Conservation (phyloP, 2,797 vertebrate species). For the Coreius guichenoti region DNA sequence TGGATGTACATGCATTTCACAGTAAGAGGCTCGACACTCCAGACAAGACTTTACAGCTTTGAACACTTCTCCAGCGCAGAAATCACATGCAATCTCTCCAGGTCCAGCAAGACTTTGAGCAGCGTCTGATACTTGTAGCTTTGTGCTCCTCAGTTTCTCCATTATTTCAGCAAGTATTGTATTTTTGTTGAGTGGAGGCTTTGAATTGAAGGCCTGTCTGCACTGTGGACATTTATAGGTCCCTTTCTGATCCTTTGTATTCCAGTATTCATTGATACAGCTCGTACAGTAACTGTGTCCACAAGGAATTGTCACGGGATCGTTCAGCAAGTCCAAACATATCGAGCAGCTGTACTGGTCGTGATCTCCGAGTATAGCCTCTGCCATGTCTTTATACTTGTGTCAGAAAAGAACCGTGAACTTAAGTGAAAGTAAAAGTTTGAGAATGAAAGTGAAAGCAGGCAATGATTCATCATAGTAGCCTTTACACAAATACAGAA, state of each 20-base stretch:
- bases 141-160: slow-evolving; percentile 4
- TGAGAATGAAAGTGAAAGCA: slow-evolving; percentile 34
- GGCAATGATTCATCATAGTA: background rate
- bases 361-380: background rate
- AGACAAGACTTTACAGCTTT: slow-evolving; percentile 58
- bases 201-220: slow-evolving; percentile 27
- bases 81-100: slow-evolving; percentile 47
- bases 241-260: background rate
- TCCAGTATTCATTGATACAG: slow-evolving; percentile 57
- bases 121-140: slow-evolving; percentile 14
- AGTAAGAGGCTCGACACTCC: slow-evolving; percentile 59
- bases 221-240: slow-evolving; percentile 50
- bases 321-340: slow-evolving; percentile 57
- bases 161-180: slow-evolving; percentile 54
- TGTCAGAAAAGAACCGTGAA: background rate
- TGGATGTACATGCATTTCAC: slow-evolving; percentile 47
- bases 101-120: background rate
- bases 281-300: slow-evolving; percentile 58
- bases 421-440: background rate
- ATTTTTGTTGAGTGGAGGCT: slow-evolving; percentile 54
- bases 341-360: slow-evolving; percentile 56
- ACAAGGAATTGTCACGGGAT: slow-evolving; percentile 60
- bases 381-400: slow-evolving; percentile 12
- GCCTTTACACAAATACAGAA: background rate
- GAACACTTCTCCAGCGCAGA: slow-evolving; percentile 43